Conservation (phyloP, 2,888 invertebrate species). For the Hyposoter didymator region DNA sequence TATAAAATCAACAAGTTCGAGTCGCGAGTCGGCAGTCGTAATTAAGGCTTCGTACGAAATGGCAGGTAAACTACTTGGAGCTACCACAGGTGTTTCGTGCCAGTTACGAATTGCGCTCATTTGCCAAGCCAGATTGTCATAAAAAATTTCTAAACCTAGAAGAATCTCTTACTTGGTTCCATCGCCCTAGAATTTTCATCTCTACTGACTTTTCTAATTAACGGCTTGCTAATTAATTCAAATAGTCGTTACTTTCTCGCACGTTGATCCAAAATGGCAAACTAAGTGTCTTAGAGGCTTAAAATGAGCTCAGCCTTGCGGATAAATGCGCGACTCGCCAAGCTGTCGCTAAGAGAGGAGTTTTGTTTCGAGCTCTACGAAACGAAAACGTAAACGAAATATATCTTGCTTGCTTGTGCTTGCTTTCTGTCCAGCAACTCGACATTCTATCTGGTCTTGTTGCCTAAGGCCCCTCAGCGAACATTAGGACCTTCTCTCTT, state of each 20-base stretch:
- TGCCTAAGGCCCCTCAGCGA: slow-evolving; percentile 62
- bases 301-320: slow-evolving; percentile 8
- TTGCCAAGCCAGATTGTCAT: not conserved
- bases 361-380: slow-evolving; percentile 50
- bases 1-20: not conserved
- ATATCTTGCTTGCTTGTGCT: slow-evolving; percentile 17
- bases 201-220: slow-evolving; percentile 47
- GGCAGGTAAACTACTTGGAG: not conserved
- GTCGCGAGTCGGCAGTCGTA: not conserved
- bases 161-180: not conserved
- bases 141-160: slow-evolving; percentile 8
- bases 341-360: slow-evolving; percentile 40
- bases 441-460: slow-evolving; percentile 58
- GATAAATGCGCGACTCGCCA: slow-evolving; percentile 42
- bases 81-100: not conserved
- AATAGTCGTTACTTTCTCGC: slow-evolving; percentile 17
- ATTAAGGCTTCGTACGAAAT: not conserved
- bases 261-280: slow-evolving; percentile 42
- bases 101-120: slow-evolving; percentile 10
- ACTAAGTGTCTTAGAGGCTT: slow-evolving; percentile 1
- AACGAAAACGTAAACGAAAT: slow-evolving; percentile 40
- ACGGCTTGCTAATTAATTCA: slow-evolving; percentile 58
- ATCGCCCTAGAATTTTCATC: slow-evolving; percentile 44
- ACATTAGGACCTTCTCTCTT: slow-evolving; percentile 55
- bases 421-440: slow-evolving; percentile 47